Conservation (phyloP, 1,140 invertebrate genomes). For the Archivesica marissinica region DNA sequence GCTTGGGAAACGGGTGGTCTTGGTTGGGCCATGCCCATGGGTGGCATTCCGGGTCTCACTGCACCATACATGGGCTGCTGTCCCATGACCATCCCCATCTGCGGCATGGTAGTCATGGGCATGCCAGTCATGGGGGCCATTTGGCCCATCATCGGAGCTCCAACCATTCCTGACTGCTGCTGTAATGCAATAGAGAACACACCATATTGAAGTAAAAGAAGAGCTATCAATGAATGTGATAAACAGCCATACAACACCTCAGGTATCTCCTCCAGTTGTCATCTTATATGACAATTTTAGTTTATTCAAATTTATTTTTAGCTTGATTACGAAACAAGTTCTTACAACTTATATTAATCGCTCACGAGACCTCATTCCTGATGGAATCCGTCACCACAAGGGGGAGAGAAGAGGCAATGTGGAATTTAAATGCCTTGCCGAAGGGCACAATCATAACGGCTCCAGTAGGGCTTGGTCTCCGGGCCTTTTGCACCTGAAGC, state of each 20-base stretch:
- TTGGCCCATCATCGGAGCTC: conserved; percentile 36
- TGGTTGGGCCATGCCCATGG: conserved; percentile 66
- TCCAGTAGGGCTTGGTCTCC: too few relatives aligned
- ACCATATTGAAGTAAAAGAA: background rate
- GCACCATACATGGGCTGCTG: conserved; percentile 64
- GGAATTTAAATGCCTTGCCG: too few relatives aligned
- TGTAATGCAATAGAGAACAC: background rate
- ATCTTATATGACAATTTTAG: background rate
- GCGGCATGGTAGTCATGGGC: conserved; percentile 23
- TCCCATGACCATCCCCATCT: conserved; percentile 65
- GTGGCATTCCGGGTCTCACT: conserved; percentile 61
- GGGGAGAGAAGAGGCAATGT: too few relatives aligned
- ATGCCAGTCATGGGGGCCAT: conserved; percentile 51
- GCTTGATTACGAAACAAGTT: too few relatives aligned
- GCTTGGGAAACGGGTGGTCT: conserved; percentile 63
- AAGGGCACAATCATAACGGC: too few relatives aligned
- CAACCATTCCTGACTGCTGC: conserved; percentile 56
- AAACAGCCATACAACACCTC: background rate
- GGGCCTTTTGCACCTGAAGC: too few relatives aligned
- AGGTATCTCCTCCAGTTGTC: too few relatives aligned
- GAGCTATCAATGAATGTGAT: background rate
- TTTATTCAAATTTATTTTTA: too few relatives aligned
- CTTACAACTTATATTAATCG: too few relatives aligned
- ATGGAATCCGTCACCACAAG: too few relatives aligned
- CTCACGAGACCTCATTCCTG: too few relatives aligned